Conservation (phyloP, 2,797 vertebrate genomes). For the Propithecus perrieri region DNA sequence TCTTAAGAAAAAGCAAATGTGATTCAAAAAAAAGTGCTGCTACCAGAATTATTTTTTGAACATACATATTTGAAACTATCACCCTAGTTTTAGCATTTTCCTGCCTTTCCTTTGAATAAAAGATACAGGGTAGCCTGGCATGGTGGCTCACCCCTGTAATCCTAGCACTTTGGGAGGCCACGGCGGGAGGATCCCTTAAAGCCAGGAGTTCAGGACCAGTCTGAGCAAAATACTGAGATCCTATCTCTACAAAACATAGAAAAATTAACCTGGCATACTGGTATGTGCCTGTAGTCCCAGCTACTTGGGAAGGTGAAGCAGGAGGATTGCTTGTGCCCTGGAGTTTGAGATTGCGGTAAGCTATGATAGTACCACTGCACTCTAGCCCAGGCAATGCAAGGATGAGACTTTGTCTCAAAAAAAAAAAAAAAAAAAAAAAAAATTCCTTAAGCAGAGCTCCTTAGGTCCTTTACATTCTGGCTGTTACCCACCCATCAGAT, state of each 20-base stretch:
- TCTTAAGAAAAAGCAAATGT: not conserved
- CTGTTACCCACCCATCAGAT: not conserved
- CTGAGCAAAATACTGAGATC: not conserved
- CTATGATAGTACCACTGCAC: not conserved
- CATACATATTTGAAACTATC: not conserved
- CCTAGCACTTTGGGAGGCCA: not conserved
- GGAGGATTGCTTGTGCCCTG: not conserved
- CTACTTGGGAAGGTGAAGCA: not conserved
- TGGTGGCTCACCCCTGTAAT: not conserved
- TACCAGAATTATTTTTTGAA: not conserved
- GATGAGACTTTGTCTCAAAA: not conserved
- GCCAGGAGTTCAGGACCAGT: not conserved
- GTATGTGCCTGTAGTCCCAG: not conserved
- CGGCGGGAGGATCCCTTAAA: not conserved
- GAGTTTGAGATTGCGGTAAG: not conserved
- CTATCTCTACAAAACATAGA: not conserved
- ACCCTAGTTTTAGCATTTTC: not conserved
- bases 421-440: not conserved
- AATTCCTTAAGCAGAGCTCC: not conserved
- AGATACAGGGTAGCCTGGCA: not conserved
- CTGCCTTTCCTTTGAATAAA: not conserved
- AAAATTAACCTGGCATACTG: not conserved
- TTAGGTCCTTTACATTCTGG: not conserved
- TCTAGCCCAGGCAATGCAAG: not conserved
- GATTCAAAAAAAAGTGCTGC: not conserved